Conservation (phyloP, 1,140 invertebrate genomes). For the Pectinophora gossypiella region DNA sequence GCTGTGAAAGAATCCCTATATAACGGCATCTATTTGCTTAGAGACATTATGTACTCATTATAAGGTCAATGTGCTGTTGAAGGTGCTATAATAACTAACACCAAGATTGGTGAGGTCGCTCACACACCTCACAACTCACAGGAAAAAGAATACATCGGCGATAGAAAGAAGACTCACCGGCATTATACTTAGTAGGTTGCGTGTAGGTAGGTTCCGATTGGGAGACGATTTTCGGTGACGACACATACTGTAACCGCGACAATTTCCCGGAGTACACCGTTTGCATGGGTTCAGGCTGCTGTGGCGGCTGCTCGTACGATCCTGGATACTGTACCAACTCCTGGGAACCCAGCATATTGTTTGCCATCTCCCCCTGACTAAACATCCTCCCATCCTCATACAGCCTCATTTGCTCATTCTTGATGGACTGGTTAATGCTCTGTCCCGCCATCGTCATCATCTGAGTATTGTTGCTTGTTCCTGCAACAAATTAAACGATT, state of each 20-base stretch:
- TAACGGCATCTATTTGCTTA: no score
- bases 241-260: conserved; percentile 39
- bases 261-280: conserved; percentile 36
- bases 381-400: conserved; percentile 49
- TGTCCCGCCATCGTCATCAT: conserved; percentile 53
- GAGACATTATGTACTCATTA: no score
- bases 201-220: conserved; percentile 40
- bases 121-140: no score
- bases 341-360: conserved; percentile 1
- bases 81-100: no score
- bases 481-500: conserved; percentile 29
- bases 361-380: conserved; percentile 36
- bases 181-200: conserved; percentile 45
- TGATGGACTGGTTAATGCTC: conserved; percentile 41
- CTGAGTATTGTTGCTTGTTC: conserved; percentile 59
- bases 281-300: conserved; percentile 33
- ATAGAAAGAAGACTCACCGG: conserved; percentile 49
- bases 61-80: no score
- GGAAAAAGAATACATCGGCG: no score
- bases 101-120: no score
- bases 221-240: conserved; percentile 40
- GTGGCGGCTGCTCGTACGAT: conserved; percentile 35
- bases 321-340: not conserved
- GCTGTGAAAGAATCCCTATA: no score
- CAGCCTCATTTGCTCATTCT: conserved; percentile 54